phyloP scores from a whole-genome alignment of 53 echinoderm and acorn worm genomes.

The Pentamera pediparva region DNA sequence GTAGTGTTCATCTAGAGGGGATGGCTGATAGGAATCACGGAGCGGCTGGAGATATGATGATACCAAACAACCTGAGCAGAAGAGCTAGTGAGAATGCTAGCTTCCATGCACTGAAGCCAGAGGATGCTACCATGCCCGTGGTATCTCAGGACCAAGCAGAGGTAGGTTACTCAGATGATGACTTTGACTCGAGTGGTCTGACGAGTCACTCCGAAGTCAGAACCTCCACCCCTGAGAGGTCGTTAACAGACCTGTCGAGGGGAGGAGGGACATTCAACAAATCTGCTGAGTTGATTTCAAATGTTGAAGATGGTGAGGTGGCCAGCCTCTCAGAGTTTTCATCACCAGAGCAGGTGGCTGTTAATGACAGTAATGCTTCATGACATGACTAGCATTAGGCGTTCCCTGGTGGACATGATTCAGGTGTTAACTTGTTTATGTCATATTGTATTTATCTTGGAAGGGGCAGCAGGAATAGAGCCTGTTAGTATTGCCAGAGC shows the following conservation, averaged over 20 bases:
- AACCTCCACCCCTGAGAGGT: slow-evolving; percentile 12
- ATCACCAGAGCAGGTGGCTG: too few relatives aligned
- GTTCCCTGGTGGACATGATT: too few relatives aligned
- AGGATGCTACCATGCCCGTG: background rate
- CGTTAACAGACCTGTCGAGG: background rate
- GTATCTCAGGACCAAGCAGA: slow-evolving; percentile 1
- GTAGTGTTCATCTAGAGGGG: too few relatives aligned
- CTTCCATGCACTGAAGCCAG: background rate
- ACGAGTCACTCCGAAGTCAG: background rate
- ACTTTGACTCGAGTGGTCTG: slow-evolving; percentile 2
- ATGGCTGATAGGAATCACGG: too few relatives aligned
- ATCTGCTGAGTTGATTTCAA: background rate
- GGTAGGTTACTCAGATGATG: background rate
- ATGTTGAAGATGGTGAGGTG: background rate
- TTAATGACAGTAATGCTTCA: too few relatives aligned
- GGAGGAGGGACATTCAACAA: background rate
- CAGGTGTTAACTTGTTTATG: too few relatives aligned
- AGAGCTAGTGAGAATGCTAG: background rate
- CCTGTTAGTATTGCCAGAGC: too few relatives aligned
- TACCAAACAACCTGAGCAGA: background rate
- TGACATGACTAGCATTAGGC: too few relatives aligned
- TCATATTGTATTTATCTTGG: too few relatives aligned
- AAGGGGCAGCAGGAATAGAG: too few relatives aligned
- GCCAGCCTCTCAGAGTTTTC: too few relatives aligned
- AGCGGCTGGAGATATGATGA: too few relatives aligned